A percentile compares a stretch with the other conserved stretches of the same genome.
Conservation (phyloP, 1,140 invertebrate genomes). For the Plutomurus gul region DNA sequence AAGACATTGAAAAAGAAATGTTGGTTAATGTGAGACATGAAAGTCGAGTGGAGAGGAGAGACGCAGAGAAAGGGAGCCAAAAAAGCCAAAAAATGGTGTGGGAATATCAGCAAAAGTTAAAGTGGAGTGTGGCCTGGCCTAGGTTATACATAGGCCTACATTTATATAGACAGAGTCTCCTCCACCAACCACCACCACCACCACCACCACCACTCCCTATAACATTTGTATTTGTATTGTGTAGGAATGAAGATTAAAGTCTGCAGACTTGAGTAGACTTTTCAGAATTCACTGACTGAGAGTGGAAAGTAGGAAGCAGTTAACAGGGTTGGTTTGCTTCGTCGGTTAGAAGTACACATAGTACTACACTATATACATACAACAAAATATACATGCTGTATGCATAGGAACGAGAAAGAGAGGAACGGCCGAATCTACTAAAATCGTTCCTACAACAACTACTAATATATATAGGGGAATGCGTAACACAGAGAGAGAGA, state of each 20-base stretch:
- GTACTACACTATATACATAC: no score
- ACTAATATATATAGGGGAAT: background rate
- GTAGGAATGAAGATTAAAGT: slow-evolving; percentile 25
- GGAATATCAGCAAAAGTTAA: background rate
- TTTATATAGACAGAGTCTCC: background rate
- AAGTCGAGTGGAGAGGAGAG: background rate
- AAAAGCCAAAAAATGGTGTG: background rate
- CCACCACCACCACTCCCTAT: background rate
- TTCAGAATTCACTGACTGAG: slow-evolving; percentile 15
- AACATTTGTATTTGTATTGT: slow-evolving; percentile 8
- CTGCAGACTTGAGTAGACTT: background rate
- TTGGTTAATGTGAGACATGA: background rate
- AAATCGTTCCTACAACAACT: no score
- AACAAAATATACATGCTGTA: no score
- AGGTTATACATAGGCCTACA: no score
- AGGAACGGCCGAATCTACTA: no score
- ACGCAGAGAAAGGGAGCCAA: background rate
- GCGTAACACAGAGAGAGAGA: background rate
- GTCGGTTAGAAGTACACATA: background rate
- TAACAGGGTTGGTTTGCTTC: background rate
- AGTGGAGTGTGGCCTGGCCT: no score
- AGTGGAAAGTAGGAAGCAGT: slow-evolving; percentile 26
- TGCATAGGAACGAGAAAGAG: no score
- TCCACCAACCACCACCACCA: no score
- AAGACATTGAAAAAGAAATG: background rate